Conservation (phyloP, 2,797 vertebrate species). For the Acanthopagrus latus region DNA sequence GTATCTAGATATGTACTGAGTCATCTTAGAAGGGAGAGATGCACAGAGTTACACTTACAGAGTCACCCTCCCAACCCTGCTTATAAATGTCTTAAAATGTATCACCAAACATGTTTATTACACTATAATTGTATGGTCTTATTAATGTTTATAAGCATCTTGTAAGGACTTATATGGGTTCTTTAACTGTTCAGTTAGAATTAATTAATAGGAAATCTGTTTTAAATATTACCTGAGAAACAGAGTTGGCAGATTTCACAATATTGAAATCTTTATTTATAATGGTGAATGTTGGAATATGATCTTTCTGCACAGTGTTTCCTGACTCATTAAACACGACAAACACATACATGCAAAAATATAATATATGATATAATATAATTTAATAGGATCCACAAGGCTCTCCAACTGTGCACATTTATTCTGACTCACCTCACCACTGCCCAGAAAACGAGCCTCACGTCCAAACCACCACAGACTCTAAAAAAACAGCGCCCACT, state of each 20-base stretch:
- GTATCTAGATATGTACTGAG: too few relatives aligned
- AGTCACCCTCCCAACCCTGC: background rate
- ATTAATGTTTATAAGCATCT: too few relatives aligned
- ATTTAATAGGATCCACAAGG: background rate
- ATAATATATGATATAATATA: too few relatives aligned
- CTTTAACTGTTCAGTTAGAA: background rate
- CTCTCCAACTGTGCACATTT: constrained; percentile 16
- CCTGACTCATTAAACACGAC: background rate
- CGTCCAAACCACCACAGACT: constrained; percentile 33
- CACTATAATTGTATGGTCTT: too few relatives aligned
- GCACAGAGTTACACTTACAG: too few relatives aligned
- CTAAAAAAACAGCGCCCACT: constrained; percentile 25
- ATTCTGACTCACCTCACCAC: constrained; percentile 57
- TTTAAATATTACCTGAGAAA: background rate
- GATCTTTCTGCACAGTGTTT: background rate
- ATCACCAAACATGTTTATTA: too few relatives aligned
- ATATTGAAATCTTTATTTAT: background rate
- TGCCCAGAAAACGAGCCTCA: constrained; percentile 30
- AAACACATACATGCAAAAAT: background rate
- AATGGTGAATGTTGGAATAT: background rate
- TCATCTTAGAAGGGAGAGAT: too few relatives aligned
- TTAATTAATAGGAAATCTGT: background rate
- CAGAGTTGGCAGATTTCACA: background rate
- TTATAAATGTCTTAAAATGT: background rate
- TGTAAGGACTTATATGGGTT: too few relatives aligned